Evolutionary conservation across 2,888 invertebrate species (phyloP).

Genomic region (Ellobium chinense): DNA sequence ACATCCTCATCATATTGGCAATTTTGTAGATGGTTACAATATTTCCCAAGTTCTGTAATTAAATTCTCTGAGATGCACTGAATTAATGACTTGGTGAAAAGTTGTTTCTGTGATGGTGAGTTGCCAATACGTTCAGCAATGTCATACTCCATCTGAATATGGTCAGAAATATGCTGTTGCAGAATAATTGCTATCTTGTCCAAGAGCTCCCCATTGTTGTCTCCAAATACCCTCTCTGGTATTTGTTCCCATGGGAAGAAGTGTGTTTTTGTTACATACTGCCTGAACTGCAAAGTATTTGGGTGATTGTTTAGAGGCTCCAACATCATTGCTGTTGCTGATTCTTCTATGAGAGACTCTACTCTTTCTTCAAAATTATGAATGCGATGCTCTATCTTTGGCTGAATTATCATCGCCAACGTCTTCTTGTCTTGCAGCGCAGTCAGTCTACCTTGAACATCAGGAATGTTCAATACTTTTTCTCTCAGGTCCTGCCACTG

Average conservation of each 20-base stretch:
- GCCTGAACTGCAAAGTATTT: slow-evolving; percentile 83
- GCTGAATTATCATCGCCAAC: slow-evolving; percentile 5
- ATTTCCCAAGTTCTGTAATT: slow-evolving; percentile 45
- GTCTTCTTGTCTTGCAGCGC: slow-evolving; percentile 28
- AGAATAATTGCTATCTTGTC: slow-evolving; percentile 81
- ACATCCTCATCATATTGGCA: slow-evolving; percentile 87
- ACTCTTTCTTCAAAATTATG: slow-evolving; percentile 39
- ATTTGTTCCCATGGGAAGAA: slow-evolving; percentile 83
- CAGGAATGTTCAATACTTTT: slow-evolving; percentile 32
- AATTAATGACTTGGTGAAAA: slow-evolving; percentile 36
- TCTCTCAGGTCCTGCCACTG: slow-evolving; percentile 59
- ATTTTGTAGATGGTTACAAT: slow-evolving; percentile 61
- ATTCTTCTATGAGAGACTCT: slow-evolving; percentile 23
- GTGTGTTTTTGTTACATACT: slow-evolving; percentile 89
- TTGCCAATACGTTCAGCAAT: slow-evolving; percentile 22
- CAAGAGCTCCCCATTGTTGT: slow-evolving; percentile 80
- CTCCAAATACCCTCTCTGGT: slow-evolving; percentile 69
- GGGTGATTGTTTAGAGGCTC: slow-evolving; percentile 44
- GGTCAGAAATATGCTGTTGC: slow-evolving; percentile 36
- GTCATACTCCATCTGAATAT: slow-evolving; percentile 42
- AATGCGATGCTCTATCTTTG: not conserved
- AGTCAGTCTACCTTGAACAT: slow-evolving; percentile 29
- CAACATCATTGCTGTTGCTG: slow-evolving; percentile 23
- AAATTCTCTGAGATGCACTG: slow-evolving; percentile 47
- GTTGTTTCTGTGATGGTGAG: slow-evolving; percentile 3